Conservation (phyloP, 1,140 invertebrate genomes). For the Leptonema lineaticorne region DNA sequence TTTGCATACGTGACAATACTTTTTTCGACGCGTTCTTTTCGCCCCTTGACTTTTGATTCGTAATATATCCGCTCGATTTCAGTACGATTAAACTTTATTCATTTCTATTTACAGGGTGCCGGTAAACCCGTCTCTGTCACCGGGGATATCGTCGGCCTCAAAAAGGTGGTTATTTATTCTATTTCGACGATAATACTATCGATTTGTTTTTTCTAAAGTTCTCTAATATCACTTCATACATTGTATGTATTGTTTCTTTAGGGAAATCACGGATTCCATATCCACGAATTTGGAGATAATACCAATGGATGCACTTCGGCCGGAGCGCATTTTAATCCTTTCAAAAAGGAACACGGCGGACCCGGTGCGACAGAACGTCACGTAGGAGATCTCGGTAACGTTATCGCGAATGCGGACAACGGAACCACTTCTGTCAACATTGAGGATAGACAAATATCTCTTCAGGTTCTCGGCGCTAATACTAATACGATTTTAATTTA, state of each 20-base stretch:
- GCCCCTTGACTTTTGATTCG: no score
- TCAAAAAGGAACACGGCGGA: slow-evolving; percentile 80
- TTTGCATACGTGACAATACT: no score
- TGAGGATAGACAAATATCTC: slow-evolving; percentile 35
- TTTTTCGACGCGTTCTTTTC: no score
- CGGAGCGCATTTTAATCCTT: slow-evolving; percentile 94
- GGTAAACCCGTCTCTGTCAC: slow-evolving; percentile 49
- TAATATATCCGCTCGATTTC: no score
- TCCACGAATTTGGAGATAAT: slow-evolving; percentile 96
- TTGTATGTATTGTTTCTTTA: slow-evolving; percentile 36
- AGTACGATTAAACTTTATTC: no score
- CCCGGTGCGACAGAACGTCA: slow-evolving; percentile 75
- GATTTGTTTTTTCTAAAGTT: not conserved
- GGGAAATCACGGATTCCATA: slow-evolving; percentile 86
- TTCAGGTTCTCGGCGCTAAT: no score
- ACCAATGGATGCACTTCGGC: slow-evolving; percentile 96
- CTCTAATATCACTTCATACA: not conserved
- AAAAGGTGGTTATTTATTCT: slow-evolving; percentile 44
- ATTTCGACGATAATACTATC: not conserved
- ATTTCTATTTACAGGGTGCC: slow-evolving; percentile 49
- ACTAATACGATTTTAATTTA: not conserved
- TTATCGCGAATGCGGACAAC: slow-evolving; percentile 70
- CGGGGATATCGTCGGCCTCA: slow-evolving; percentile 50
- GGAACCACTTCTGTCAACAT: slow-evolving; percentile 61
- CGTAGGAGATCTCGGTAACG: slow-evolving; percentile 91